These are phyloP conservation scores for Corbicula japonica DNA, from an alignment of 2,888 invertebrate genomes.

Conservation along the genomic window DNA sequence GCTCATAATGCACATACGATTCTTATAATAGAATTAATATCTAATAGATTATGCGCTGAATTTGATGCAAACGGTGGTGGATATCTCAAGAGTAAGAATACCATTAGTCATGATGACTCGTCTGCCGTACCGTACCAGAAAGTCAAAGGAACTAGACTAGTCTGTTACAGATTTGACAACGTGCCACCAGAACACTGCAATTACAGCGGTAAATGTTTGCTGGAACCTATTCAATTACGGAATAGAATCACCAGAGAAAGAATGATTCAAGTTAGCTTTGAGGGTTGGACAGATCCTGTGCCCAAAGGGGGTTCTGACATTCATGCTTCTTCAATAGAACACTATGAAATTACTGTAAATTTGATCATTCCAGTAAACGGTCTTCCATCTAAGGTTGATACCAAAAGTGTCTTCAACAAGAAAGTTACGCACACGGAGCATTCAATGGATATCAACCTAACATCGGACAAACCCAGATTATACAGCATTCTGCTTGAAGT, in stretches of 20 bases:
- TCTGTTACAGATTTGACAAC: conserved; percentile 56
- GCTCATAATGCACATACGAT: conserved; percentile 5
- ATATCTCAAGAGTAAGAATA: conserved; percentile 33
- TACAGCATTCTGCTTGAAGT: conserved; percentile 56
- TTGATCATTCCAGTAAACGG: conserved; percentile 9
- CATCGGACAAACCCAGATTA: conserved; percentile 37
- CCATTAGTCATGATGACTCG: background rate
- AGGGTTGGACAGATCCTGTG: conserved; percentile 65
- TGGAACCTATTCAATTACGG: conserved; percentile 52
- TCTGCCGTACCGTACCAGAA: conserved; percentile 21
- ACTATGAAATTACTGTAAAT: conserved; percentile 46
- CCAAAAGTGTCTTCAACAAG: background rate
- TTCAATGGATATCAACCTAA: background rate
- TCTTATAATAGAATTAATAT: conserved; percentile 6
- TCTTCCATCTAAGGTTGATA: conserved; percentile 12
- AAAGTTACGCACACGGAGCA: background rate
- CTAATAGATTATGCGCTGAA: conserved; percentile 50
- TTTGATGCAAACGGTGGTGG: conserved; percentile 56
- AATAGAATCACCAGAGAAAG: conserved; percentile 38
- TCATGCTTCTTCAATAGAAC: conserved; percentile 61
- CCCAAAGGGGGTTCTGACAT: conserved; percentile 30
- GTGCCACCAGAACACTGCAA: conserved; percentile 49
- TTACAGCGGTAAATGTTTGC: conserved; percentile 15
- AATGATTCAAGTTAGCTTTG: conserved; percentile 39
- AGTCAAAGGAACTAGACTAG: conserved; percentile 1